Evolutionary conservation across 2,113 vertebrate genomes (phyloP).

Genomic region (Callorhinus ursinus): DNA sequence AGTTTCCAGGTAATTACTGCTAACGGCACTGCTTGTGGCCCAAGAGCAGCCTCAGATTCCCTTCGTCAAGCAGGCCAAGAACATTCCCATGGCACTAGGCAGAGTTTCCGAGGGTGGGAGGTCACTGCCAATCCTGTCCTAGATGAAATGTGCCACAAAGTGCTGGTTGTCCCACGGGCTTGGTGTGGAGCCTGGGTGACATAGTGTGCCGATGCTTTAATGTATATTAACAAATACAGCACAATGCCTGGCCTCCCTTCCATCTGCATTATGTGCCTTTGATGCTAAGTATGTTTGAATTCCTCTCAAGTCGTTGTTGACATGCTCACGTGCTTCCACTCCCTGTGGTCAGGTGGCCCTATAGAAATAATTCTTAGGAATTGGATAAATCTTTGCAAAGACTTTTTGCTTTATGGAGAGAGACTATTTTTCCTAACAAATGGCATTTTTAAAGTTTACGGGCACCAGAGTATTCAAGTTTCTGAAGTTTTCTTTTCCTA

Average conservation of each 20-base stretch:
- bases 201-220: neutral
- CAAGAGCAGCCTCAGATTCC: neutral
- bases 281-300: neutral
- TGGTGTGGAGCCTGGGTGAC: neutral
- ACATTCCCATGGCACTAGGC: conserved; percentile 20
- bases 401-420: neutral
- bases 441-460: neutral
- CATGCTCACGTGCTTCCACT: neutral
- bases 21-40: neutral
- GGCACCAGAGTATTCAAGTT: neutral
- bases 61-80: conserved; percentile 41
- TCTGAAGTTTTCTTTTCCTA: neutral
- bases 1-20: conserved; percentile 70
- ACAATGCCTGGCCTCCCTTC: neutral
- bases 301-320: neutral
- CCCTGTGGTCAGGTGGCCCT: neutral
- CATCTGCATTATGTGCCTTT: neutral
- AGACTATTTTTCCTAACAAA: neutral
- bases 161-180: neutral
- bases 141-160: neutral
- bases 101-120: conserved; percentile 48
- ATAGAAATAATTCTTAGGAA: neutral
- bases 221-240: neutral
- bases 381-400: neutral
- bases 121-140: neutral